Conservation (phyloP, 2,797 vertebrate genomes). For the Austrolebias charrua region DNA sequence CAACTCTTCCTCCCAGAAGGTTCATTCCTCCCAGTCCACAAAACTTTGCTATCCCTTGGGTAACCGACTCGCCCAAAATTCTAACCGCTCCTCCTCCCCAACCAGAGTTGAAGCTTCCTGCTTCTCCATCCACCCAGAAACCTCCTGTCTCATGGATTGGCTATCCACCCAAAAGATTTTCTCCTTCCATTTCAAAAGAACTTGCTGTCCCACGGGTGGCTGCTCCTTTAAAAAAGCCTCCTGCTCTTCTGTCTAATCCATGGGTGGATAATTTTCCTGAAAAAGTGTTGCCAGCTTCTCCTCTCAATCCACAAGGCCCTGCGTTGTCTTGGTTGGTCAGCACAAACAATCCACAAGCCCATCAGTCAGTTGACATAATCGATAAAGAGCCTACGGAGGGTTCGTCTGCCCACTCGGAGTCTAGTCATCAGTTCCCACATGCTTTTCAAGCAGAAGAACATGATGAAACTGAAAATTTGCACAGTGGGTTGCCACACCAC, state of each 20-base stretch:
- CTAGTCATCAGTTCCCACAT: not conserved
- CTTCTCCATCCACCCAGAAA: not conserved
- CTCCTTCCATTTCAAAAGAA: not conserved
- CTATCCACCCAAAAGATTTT: not conserved
- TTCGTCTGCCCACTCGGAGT: not conserved
- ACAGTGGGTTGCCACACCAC: fast-evolving
- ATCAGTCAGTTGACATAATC: not conserved
- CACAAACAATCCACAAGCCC: not conserved
- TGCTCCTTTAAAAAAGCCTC: not conserved
- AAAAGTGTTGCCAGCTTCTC: too few relatives aligned
- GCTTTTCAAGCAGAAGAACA: conserved; percentile 9
- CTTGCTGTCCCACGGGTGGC: not conserved
- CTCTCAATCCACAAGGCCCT: not conserved
- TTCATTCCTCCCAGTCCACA: too few relatives aligned
- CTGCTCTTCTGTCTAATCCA: too few relatives aligned
- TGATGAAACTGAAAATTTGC: not conserved
- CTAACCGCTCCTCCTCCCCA: not conserved
- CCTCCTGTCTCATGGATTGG: not conserved
- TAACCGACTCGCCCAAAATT: not conserved
- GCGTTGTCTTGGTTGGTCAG: not conserved
- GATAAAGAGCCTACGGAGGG: not conserved
- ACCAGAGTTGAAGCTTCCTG: not conserved
- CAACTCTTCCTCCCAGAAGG: not conserved
- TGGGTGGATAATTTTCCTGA: not conserved
- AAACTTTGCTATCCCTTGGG: not conserved